Evolutionary conservation across 2,113 vertebrate species (phyloP).

Genomic region (Tachysurus vachellii): DNA sequence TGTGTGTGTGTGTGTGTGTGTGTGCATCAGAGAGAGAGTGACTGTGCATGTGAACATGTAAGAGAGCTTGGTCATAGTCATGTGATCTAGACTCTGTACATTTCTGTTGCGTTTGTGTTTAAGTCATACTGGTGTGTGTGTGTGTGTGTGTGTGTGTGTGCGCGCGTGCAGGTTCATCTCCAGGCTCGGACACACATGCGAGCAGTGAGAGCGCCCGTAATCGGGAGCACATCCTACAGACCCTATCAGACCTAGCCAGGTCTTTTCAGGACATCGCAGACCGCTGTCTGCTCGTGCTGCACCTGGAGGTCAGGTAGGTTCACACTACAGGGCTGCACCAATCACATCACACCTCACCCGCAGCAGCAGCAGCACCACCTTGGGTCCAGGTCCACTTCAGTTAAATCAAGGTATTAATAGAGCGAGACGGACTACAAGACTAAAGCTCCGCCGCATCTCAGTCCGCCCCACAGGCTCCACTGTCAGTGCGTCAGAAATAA

Average conservation of each 20-base stretch:
- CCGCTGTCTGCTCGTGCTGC: slow-evolving; percentile 90
- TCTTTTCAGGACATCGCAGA: slow-evolving; percentile 97
- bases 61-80: neutral
- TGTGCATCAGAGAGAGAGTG: neutral
- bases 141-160: slow-evolving; percentile 48
- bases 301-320: slow-evolving; percentile 94
- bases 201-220: slow-evolving; percentile 79
- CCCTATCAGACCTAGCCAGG: slow-evolving; percentile 84
- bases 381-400: neutral
- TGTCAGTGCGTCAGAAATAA: neutral
- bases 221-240: slow-evolving; percentile 92
- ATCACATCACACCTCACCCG: neutral
- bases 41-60: no score
- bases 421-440: neutral
- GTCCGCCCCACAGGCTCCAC: neutral
- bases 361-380: neutral
- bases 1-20: slow-evolving; percentile 13
- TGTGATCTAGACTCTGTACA: neutral
- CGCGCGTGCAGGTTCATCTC: slow-evolving; percentile 70
- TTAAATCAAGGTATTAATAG: no score
- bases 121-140: slow-evolving; percentile 31
- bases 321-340: neutral
- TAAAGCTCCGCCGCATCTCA: neutral
- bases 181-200: slow-evolving; percentile 79
- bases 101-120: neutral